These are phyloP conservation scores for Lerema accius DNA, from an alignment of 1,140 invertebrate genomes.

Conservation along the genomic window DNA sequence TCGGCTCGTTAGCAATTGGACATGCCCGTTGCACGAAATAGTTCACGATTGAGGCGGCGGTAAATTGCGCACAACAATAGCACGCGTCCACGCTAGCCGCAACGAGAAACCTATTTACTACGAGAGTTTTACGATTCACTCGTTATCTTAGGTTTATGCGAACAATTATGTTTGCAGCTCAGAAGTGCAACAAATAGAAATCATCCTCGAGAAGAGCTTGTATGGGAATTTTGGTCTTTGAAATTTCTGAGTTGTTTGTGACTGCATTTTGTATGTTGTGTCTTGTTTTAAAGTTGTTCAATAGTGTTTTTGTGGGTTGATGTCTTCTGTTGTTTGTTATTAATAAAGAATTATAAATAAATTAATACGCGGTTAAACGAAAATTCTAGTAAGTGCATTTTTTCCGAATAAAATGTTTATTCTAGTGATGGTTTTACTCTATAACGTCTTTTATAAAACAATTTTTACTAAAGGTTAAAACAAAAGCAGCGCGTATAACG, in stretches of 20 bases:
- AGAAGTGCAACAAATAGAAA: constrained; percentile 13
- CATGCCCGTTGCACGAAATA: constrained; percentile 81
- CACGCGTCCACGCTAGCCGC: constrained; percentile 46
- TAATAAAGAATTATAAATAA: too few species aligned
- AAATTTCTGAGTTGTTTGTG: neutral
- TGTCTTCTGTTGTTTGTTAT: too few species aligned
- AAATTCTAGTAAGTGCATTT: too few species aligned
- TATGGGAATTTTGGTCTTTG: neutral
- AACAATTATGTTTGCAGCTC: constrained; percentile 64
- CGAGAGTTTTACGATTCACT: constrained; percentile 75
- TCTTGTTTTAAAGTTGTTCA: too few species aligned
- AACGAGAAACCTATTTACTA: constrained; percentile 65
- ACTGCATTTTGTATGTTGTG: neutral
- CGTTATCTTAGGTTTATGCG: constrained; percentile 56
- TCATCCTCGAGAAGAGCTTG: neutral
- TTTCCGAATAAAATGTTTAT: too few species aligned
- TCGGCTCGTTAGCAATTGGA: constrained; percentile 82
- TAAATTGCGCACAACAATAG: constrained; percentile 80
- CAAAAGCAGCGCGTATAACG: too few species aligned
- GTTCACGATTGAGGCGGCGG: constrained; percentile 81
- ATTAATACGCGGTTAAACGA: too few species aligned
- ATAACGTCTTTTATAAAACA: too few species aligned
- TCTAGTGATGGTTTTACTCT: too few species aligned
- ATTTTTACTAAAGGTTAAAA: too few species aligned
- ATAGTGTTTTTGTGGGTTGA: too few species aligned